A percentile compares a stretch with the other conserved stretches of the same genome.
Conservation (phyloP, 2,888 invertebrate genomes). For the Tanaodytes sp. region DNA sequence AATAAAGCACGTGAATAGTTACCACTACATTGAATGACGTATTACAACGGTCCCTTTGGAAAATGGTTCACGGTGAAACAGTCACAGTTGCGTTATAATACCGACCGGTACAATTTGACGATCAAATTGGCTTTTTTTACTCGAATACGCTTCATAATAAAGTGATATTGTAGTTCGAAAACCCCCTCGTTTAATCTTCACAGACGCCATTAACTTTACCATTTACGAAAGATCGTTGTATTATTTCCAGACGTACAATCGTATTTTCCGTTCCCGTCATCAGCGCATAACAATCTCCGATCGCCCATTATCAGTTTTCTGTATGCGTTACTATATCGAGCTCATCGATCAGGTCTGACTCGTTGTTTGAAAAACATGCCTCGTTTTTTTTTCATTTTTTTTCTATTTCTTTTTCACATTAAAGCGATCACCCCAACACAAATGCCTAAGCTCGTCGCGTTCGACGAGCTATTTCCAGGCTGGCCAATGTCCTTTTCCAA, state of each 20-base stretch:
- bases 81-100: too few species aligned
- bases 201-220: too few species aligned
- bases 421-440: slow-evolving; percentile 42
- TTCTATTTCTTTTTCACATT: slow-evolving; percentile 27
- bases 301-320: slow-evolving; percentile 46
- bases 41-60: too few species aligned
- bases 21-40: too few species aligned
- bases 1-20: too few species aligned
- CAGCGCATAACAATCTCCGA: slow-evolving; percentile 36
- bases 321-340: slow-evolving; percentile 44
- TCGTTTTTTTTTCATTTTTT: slow-evolving; percentile 39
- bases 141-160: too few species aligned
- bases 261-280: slow-evolving; percentile 35
- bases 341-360: slow-evolving; percentile 55
- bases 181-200: too few species aligned
- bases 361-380: slow-evolving; percentile 46
- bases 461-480: slow-evolving; percentile 47
- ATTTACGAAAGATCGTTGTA: too few species aligned
- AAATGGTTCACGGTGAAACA: too few species aligned
- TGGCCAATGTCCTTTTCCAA: slow-evolving; percentile 43
- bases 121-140: too few species aligned
- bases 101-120: too few species aligned
- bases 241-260: slow-evolving; percentile 10
- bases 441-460: slow-evolving; percentile 30
- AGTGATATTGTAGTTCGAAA: too few species aligned